Evolutionary conservation across 2,888 invertebrate species (phyloP), one percentile per base, ranked within the genome.

Genomic region (Celastrina argiolus): DNA sequence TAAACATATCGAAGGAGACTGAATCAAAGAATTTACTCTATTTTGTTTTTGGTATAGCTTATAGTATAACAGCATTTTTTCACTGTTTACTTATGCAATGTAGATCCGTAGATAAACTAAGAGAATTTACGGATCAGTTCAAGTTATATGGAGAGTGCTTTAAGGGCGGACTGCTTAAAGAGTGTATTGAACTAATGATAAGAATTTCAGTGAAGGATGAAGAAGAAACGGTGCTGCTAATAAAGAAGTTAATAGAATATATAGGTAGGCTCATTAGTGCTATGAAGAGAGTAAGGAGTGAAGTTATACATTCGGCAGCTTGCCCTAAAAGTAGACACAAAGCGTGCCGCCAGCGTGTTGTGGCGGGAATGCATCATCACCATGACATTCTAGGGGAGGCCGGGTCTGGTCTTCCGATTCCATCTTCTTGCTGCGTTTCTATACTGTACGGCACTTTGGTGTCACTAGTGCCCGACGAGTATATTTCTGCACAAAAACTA

Each of bases 11-110:
- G 6, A 77, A 78, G 70, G 79, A 81, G 76, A 78, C 84, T 68
- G 92, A 93, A 76, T 88, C 92, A 10, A 85, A 87, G 22, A 83
- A 92, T 70, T 76, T 92, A 71, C 92, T 93, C 73, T 92, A 92
- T 76, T 93, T 92, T 71, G 87, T 94, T 4, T 94, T 93, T 76
- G 93, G 93, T 0, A 87, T 92, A 4, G 91, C 92, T 12, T 93
- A 93, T 72, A 93, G 92, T 0, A 86, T 93, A 51, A 86, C 92
- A 0, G 92, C 92, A 1, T 93, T 93, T 76, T 90, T 94, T 66
- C 93, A 93, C 71, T 92, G 92, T 68, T 77, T 94, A 7, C 76
- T 94, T 34, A 91, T 93, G 81, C 92, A 92, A 69, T 92, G 93
- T 67, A 84, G 88, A 1, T 83, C 84, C 2, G 80, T 89, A 0